A percentile compares a stretch with the other conserved stretches of the same genome.
Conservation (phyloP, 1,140 invertebrate species). For the Camponotus pennsylvanicus region DNA sequence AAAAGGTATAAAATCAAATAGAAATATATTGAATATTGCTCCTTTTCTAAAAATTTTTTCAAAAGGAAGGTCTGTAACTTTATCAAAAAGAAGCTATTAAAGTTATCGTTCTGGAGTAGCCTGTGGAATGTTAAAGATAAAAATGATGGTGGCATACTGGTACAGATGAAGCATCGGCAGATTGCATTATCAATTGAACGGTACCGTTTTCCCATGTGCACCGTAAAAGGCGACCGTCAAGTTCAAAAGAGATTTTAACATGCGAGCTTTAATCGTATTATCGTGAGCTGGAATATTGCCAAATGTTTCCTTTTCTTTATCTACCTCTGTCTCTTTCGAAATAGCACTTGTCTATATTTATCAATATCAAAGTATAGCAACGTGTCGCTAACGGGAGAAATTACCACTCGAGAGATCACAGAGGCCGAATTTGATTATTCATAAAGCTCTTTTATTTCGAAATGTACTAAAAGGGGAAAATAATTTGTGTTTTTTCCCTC, state of each 20-base stretch:
- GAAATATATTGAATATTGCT: neutral
- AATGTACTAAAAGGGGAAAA: neutral
- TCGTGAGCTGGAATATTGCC: constrained; percentile 24
- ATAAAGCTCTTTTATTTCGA: neutral
- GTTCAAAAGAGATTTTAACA: constrained; percentile 45
- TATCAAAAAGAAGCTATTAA: constrained; percentile 1
- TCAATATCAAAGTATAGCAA: constrained; percentile 10
- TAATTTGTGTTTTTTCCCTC: neutral
- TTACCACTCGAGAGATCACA: neutral
- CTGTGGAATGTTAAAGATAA: neutral
- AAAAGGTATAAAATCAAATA: neutral
- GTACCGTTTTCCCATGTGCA: neutral
- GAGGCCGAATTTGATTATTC: neutral
- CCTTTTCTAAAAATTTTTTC: neutral
- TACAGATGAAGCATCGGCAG: neutral
- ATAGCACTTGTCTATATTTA: neutral
- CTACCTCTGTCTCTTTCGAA: neutral
- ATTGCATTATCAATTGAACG: constrained; percentile 6
- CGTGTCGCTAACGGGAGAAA: neutral
- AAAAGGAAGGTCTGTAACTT: neutral
- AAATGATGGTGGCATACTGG: neutral
- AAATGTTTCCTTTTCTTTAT: constrained; percentile 4
- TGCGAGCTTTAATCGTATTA: constrained; percentile 31
- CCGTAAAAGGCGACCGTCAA: neutral
- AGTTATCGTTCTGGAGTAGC: neutral